Conservation (phyloP, 2,113 vertebrate species). For the Hiodon tergisus region DNA sequence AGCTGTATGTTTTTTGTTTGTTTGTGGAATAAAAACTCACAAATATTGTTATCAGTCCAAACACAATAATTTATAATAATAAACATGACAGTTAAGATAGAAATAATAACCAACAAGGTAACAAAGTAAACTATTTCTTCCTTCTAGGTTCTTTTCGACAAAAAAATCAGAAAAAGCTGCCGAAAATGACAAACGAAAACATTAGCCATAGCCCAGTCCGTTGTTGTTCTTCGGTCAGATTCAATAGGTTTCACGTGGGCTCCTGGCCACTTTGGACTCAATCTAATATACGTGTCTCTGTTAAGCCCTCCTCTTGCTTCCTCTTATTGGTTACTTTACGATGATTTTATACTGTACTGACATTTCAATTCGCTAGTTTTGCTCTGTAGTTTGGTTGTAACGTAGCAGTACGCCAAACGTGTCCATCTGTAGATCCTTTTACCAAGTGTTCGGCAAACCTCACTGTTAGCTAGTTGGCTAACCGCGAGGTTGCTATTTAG, state of each 20-base stretch:
- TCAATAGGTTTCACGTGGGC: conserved; percentile 13
- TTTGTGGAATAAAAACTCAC: no score
- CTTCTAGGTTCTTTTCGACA: background rate
- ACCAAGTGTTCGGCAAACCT: conserved; percentile 3
- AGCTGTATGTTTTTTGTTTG: no score
- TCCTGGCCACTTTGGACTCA: conserved; percentile 9
- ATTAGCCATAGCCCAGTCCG: background rate
- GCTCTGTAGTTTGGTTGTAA: conserved; percentile 17
- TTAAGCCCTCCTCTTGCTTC: background rate
- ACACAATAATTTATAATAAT: no score
- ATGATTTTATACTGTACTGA: background rate
- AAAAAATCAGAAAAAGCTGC: background rate
- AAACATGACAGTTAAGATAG: no score
- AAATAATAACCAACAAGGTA: no score
- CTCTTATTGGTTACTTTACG: background rate
- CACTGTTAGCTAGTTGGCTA: background rate
- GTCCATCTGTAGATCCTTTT: conserved; percentile 21
- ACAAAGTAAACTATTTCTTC: no score
- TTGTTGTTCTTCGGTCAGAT: background rate
- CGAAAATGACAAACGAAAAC: no score
- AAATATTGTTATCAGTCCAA: no score
- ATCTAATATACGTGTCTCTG: background rate
- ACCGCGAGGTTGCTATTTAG: background rate
- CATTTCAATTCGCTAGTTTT: conserved; percentile 4
- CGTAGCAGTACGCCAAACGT: conserved; percentile 36